Percentiles rank a stretch among this genome's conserved stretches.
Evolutionary conservation across 2,888 invertebrate genomes (phyloP).

Genomic region (Phyllotreta striolata): DNA sequence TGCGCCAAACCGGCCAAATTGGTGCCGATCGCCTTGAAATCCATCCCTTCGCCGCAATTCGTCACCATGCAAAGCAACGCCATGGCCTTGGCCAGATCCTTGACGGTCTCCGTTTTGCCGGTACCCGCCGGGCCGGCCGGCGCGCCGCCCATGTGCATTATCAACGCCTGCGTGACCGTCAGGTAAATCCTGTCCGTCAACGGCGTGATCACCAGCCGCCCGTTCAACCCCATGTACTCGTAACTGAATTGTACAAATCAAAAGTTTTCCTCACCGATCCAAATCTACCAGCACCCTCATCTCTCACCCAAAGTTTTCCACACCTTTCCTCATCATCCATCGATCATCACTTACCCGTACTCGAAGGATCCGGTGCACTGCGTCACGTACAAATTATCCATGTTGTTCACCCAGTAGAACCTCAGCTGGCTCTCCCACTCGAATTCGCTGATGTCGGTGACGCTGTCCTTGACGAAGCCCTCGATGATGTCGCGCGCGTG

Average conservation of each 20-base stretch:
- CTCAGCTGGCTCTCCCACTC: constrained; percentile 94
- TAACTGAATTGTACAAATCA: constrained; percentile 66
- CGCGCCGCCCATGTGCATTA: constrained; percentile 91
- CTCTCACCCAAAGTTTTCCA: too few relatives aligned
- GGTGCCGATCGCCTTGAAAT: constrained; percentile 82
- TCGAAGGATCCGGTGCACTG: constrained; percentile 90
- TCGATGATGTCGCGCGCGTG: constrained; percentile 92
- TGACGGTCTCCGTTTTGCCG: constrained; percentile 91
- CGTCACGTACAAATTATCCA: constrained; percentile 81
- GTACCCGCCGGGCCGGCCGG: constrained; percentile 87
- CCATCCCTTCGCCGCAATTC: constrained; percentile 95
- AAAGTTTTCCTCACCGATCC: background rate
- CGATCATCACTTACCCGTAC: constrained; percentile 67
- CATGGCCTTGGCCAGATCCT: constrained; percentile 90
- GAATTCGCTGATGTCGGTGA: constrained; percentile 85
- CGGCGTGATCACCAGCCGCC: constrained; percentile 89
- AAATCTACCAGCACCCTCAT: too few relatives aligned
- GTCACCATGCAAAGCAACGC: constrained; percentile 85
- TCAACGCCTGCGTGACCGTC: constrained; percentile 90
- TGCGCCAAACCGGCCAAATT: constrained; percentile 81
- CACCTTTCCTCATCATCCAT: too few relatives aligned
- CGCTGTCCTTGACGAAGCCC: constrained; percentile 78
- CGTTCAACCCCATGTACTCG: constrained; percentile 95
- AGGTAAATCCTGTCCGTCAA: constrained; percentile 92
- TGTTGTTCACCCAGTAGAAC: constrained; percentile 87